These are phyloP conservation scores for Echinops telfairi DNA, from an alignment of 2,113 vertebrate species.

Conservation along the genomic window DNA sequence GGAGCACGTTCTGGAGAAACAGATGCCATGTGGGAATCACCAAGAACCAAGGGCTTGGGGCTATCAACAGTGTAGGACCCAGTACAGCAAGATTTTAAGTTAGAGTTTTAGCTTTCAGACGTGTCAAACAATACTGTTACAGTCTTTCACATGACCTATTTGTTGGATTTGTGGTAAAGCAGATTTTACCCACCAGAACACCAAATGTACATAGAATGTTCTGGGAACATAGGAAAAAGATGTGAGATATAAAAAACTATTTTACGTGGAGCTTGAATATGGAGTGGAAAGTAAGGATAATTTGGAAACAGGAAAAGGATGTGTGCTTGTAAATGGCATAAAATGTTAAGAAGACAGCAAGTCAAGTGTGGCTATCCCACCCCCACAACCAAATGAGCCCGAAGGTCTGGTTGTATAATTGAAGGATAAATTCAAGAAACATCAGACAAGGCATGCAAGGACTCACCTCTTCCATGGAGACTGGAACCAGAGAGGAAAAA, in stretches of 20 bases:
- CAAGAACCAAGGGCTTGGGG: not conserved
- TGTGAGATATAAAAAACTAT: not conserved
- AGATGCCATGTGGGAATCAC: not conserved
- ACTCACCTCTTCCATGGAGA: no score
- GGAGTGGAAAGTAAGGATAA: not conserved
- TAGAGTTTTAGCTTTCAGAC: not conserved
- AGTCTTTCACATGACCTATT: not conserved
- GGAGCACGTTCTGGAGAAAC: not conserved
- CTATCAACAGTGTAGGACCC: not conserved
- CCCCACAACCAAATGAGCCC: no score
- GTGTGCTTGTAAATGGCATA: not conserved
- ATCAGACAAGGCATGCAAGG: no score
- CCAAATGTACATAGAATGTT: not conserved
- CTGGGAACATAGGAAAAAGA: not conserved
- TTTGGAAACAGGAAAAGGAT: not conserved
- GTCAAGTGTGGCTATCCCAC: no score
- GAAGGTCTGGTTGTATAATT: no score
- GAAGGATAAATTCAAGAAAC: no score
- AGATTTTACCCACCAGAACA: not conserved
- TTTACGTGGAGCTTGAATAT: not conserved
- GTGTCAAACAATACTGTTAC: not conserved
- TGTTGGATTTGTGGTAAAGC: not conserved
- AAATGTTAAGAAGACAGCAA: not conserved
- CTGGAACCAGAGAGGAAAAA: no score
- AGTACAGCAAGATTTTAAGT: not conserved